Base-by-base conservation (phyloP, 2,888 invertebrate genomes). In the Crocallis elinguaria region DNA sequence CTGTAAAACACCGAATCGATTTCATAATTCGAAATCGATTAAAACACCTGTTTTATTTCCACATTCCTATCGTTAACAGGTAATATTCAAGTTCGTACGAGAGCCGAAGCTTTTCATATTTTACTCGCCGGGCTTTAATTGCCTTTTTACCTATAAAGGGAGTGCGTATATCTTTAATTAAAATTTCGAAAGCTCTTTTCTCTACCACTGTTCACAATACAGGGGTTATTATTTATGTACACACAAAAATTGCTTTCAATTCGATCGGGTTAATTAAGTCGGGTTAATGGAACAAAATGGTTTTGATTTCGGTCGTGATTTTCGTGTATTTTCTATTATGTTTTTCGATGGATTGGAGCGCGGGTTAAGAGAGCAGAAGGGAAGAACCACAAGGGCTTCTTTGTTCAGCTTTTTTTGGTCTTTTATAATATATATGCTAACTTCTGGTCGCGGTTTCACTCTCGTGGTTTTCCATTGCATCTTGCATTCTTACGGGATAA, bases 121-220 rank as follows among this genome's bases (percentile, higher is more conserved):
- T 62, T 52, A 65, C 39, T 60, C 57, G 46, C 59, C 30, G 42
- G 60, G 65, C 59, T 67, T 68, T 72, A 73, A 76, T 76, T 72
- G 61, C 69, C 56, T 62, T 60, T 63, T 49, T 59, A 65, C 59
- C 59, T 53, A 62, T 64, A 68, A 64, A 69, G 23, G 61, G 60
- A 62, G 60, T 60, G 65, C 61, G 48, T 66, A 67, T 74, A 43
- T 43, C 72, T 73, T 78, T 82, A 81, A 84, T 84, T 83, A 82
- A 82, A 80, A 77, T 77, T 71, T 72, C 60, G 68, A 72, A 76
- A 77, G 69, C 73, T 62, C 66, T 71, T 72, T 66, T 54, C 67
- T 49, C 53, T 16, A 39, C 30, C 43, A 23, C 14, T 23, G 44
- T 25, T 35, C 16, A 44, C 45, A 45, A 45, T 45, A 37, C 54